A percentile compares a stretch with the other conserved stretches of the same genome.
Evolutionary conservation across 92 coral and sea anemone species (phyloP).

Genomic region (Palythoa grandis): DNA sequence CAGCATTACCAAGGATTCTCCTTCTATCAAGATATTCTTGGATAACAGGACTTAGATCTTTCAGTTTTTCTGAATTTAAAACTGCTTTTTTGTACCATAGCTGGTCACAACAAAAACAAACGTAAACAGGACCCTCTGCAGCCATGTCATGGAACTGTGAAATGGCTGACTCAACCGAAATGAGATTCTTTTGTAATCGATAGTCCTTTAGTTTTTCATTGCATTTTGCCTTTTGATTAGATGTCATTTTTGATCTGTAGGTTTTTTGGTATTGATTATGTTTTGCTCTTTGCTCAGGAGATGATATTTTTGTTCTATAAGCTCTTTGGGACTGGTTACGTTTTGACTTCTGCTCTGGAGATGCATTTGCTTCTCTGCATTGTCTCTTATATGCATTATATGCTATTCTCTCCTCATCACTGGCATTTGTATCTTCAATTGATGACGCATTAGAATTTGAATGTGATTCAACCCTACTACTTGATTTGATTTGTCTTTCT

Average conservation of each 20-base stretch:
- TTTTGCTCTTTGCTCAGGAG: conserved; percentile 43
- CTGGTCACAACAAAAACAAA: conserved; percentile 72
- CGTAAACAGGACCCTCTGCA: conserved; percentile 64
- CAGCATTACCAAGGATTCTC: conserved; percentile 47
- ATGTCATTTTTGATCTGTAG: conserved; percentile 40
- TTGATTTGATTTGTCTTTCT: conserved; percentile 22
- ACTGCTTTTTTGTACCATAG: conserved; percentile 71
- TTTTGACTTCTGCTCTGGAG: conserved; percentile 38
- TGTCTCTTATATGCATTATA: conserved; percentile 24
- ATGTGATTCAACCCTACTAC: conserved; percentile 10
- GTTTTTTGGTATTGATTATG: conserved; percentile 23
- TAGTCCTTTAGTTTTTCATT: conserved; percentile 21
- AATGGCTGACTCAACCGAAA: conserved; percentile 40
- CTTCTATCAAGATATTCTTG: conserved; percentile 13
- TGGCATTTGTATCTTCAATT: conserved; percentile 15
- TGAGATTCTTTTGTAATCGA: not conserved
- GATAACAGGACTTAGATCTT: conserved; percentile 50
- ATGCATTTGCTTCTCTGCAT: conserved; percentile 36
- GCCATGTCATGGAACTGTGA: conserved; percentile 65
- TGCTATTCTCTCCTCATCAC: not conserved
- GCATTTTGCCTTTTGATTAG: conserved; percentile 21
- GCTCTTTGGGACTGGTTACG: conserved; percentile 4
- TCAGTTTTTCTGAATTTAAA: conserved; percentile 45
- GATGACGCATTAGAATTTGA: conserved; percentile 15
- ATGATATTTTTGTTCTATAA: conserved; percentile 35